Conservation (phyloP, 2,797 vertebrate species). For the Gephyroberyx darwinii region DNA sequence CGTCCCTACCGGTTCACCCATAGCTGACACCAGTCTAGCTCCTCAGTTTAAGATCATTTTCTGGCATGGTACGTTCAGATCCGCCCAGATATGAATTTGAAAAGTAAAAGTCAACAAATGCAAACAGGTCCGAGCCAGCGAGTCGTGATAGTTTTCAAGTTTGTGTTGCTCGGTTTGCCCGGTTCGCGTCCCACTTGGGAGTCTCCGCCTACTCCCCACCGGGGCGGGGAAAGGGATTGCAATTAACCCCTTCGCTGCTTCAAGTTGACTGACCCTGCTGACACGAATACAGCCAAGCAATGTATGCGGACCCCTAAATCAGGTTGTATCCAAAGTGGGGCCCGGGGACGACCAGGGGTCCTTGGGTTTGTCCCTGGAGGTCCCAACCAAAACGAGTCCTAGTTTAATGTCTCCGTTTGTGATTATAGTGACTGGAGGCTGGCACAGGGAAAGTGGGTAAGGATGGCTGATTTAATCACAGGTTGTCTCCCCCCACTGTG, state of each 20-base stretch:
- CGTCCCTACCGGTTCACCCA: slow-evolving; percentile 26
- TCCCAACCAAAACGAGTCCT: no score
- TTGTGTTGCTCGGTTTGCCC: slow-evolving; percentile 31
- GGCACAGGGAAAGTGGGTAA: no score
- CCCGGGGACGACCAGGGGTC: no score
- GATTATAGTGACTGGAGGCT: no score
- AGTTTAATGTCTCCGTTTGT: no score
- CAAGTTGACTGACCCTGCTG: no score
- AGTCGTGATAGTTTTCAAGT: slow-evolving; percentile 28
- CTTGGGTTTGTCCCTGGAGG: no score
- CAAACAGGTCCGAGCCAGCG: neutral
- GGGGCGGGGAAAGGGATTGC: slow-evolving; percentile 10
- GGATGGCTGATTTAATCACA: no score
- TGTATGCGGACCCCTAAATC: no score
- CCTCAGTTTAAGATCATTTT: neutral
- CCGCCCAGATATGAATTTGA: neutral
- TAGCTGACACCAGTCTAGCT: slow-evolving; percentile 19
- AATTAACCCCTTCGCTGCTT: slow-evolving; percentile 51
- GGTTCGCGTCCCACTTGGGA: slow-evolving; percentile 40
- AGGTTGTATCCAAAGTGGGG: no score
- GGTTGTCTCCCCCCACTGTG: no score
- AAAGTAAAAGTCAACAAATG: neutral
- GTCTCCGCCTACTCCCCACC: slow-evolving; percentile 68
- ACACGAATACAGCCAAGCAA: no score
- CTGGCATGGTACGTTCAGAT: neutral